Conservation (phyloP, 2,888 invertebrate species). For the Strigamia maritima region DNA sequence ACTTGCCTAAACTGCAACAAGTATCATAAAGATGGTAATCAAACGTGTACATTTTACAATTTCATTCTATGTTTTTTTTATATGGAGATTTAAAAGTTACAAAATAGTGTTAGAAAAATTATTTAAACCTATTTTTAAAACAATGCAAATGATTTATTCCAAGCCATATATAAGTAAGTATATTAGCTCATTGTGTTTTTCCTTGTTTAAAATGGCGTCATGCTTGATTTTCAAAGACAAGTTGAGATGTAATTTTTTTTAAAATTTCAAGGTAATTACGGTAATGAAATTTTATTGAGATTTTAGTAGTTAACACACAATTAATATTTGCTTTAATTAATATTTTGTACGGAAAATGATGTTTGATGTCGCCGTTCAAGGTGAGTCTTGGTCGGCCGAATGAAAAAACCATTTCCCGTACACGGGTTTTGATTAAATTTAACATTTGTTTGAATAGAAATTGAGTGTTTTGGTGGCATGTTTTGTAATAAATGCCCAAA, state of each 20-base stretch:
- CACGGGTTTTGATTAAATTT: too few relatives aligned
- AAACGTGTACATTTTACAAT: not conserved
- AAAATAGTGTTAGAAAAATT: too few relatives aligned
- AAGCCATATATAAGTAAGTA: not conserved
- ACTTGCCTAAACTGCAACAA: not conserved
- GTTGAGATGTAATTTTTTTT: not conserved
- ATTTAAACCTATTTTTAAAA: not conserved
- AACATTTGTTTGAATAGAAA: too few relatives aligned
- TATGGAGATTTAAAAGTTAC: too few relatives aligned
- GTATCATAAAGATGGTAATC: constrained; percentile 35
- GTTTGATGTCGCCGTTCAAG: too few relatives aligned
- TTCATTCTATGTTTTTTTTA: not conserved
- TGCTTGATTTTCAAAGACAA: not conserved
- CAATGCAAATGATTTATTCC: not conserved
- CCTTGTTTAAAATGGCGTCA: not conserved
- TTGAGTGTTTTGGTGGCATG: too few relatives aligned
- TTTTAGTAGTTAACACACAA: too few relatives aligned
- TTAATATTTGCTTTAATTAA: too few relatives aligned
- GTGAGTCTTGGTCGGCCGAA: too few relatives aligned
- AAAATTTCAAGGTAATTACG: not conserved
- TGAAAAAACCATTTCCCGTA: too few relatives aligned
- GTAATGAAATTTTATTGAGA: not conserved
- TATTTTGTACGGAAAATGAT: too few relatives aligned
- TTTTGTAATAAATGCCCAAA: too few relatives aligned
- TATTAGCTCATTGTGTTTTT: not conserved